Evolutionary conservation across 2,888 invertebrate genomes (phyloP).

Genomic region (Pseudeuparius sepicola): DNA sequence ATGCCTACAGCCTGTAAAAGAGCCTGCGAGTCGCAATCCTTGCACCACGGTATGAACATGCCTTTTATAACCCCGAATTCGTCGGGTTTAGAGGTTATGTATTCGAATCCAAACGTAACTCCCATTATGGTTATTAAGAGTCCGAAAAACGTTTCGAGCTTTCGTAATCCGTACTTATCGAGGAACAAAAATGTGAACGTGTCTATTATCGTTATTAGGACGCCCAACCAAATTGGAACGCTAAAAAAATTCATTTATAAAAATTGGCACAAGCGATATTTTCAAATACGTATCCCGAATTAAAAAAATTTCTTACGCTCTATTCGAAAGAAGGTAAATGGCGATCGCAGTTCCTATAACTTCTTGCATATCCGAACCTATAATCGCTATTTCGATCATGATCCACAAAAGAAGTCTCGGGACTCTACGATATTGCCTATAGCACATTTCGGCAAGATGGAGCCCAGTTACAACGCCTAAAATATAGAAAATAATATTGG

Average conservation of each 20-base stretch:
- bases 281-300: constrained; percentile 1
- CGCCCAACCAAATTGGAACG: constrained; percentile 70
- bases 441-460: constrained; percentile 75
- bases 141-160: constrained; percentile 75
- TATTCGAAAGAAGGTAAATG: constrained; percentile 68
- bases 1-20: constrained; percentile 70
- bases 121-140: constrained; percentile 76
- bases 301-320: constrained; percentile 49
- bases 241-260: constrained; percentile 32
- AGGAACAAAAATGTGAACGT: constrained; percentile 82
- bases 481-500: constrained; percentile 1
- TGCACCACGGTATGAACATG: constrained; percentile 72
- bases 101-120: constrained; percentile 78
- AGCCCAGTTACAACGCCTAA: constrained; percentile 74
- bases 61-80: constrained; percentile 61
- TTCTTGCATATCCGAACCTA: constrained; percentile 88
- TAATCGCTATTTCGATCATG: constrained; percentile 87
- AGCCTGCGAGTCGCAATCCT: constrained; percentile 55
- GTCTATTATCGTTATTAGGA: constrained; percentile 73
- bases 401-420: constrained; percentile 75
- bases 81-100: constrained; percentile 61
- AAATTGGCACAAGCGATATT: background rate
- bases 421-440: constrained; percentile 61
- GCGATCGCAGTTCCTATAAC: constrained; percentile 88
- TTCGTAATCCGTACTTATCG: constrained; percentile 75